phyloP scores from a whole-genome alignment of 2,888 invertebrate genomes.

The Cheilosia impressa region DNA sequence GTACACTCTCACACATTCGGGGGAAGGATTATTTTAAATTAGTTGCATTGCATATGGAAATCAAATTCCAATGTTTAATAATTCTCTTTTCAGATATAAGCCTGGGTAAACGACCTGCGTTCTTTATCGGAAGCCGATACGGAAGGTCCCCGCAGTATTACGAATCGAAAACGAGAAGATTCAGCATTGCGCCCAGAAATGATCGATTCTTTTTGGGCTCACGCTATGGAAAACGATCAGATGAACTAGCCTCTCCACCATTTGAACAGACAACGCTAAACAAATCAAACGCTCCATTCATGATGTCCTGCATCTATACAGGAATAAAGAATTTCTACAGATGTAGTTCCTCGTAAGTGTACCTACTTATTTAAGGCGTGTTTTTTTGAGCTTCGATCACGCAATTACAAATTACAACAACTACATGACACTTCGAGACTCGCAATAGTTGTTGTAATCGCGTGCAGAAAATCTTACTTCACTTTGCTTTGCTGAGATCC shows the following conservation, averaged over 20 bases:
- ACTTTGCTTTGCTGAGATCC: too few relatives aligned
- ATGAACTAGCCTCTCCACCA: slow-evolving; percentile 77
- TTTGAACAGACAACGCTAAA: slow-evolving; percentile 77
- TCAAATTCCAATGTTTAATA: not conserved
- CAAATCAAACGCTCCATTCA: slow-evolving; percentile 77
- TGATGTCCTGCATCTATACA: slow-evolving; percentile 84
- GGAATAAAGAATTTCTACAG: slow-evolving; percentile 85
- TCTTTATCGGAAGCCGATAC: slow-evolving; percentile 84
- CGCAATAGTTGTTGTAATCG: too few relatives aligned
- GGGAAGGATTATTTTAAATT: too few relatives aligned
- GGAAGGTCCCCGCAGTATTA: slow-evolving; percentile 81
- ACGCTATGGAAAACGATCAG: slow-evolving; percentile 82
- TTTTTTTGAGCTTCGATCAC: too few relatives aligned
- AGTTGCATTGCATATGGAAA: not conserved
- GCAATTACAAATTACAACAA: too few relatives aligned
- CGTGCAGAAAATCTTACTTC: too few relatives aligned
- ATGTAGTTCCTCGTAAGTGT: slow-evolving; percentile 84
- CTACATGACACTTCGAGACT: too few relatives aligned
- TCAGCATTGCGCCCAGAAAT: slow-evolving; percentile 82
- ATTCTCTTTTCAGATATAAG: slow-evolving; percentile 71
- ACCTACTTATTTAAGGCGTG: too few relatives aligned
- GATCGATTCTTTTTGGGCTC: slow-evolving; percentile 83
- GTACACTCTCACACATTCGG: too few relatives aligned
- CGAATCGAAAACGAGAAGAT: slow-evolving; percentile 80
- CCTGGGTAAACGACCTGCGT: slow-evolving; percentile 81